Conservation (phyloP, 2,888 invertebrate genomes). For the Gortyna flavago region DNA sequence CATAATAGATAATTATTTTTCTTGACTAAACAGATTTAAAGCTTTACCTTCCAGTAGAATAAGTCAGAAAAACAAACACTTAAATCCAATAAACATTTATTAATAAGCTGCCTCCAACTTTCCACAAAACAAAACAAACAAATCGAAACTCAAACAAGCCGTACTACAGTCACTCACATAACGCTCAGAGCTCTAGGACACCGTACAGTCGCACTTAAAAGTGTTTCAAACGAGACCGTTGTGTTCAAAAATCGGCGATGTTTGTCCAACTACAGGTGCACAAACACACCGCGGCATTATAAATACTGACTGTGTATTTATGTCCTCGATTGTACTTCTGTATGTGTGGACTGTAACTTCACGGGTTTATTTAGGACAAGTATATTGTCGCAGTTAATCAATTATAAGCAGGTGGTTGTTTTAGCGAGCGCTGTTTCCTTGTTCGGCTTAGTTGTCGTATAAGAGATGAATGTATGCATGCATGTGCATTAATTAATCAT, state of each 20-base stretch:
- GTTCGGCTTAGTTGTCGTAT: conserved; percentile 30
- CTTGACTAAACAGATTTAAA: not conserved
- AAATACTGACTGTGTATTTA: conserved; percentile 70
- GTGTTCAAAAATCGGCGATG: conserved; percentile 67
- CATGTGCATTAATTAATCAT: conserved; percentile 50
- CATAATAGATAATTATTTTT: not conserved
- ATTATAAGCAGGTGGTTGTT: conserved; percentile 60
- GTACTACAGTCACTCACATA: conserved; percentile 52
- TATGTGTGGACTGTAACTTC: conserved; percentile 62
- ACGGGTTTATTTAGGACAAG: conserved; percentile 75
- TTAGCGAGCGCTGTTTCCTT: conserved; percentile 37
- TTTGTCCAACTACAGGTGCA: conserved; percentile 74
- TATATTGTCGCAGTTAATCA: conserved; percentile 63
- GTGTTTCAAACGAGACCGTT: conserved; percentile 52
- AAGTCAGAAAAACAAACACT: conserved; percentile 22
- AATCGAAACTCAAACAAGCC: conserved; percentile 53
- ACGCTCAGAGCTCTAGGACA: conserved; percentile 44
- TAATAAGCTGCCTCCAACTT: conserved; percentile 41
- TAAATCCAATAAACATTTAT: conserved; percentile 36
- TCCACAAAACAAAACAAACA: conserved; percentile 40
- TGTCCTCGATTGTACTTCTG: conserved; percentile 63
- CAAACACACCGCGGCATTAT: conserved; percentile 72
- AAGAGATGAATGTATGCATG: conserved; percentile 47
- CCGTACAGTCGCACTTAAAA: conserved; percentile 52
- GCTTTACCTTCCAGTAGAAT: not conserved